Conservation (phyloP, 2,888 invertebrate genomes). For the Rotaria sp. region DNA sequence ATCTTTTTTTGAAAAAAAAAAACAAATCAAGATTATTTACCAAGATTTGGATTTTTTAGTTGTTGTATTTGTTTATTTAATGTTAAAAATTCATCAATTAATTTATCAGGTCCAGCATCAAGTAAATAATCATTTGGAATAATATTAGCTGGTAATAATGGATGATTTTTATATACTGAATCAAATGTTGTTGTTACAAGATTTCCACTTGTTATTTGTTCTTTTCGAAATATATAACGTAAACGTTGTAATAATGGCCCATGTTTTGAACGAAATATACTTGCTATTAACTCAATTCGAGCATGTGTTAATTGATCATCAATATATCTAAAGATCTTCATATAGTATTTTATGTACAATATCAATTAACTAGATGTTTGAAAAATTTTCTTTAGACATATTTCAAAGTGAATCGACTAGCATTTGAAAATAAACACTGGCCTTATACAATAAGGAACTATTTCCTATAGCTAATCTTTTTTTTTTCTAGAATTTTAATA, state of each 20-base stretch:
- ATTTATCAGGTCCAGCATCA: not conserved
- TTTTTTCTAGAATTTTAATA: too few species aligned
- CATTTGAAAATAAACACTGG: too few species aligned
- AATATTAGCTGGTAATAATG: not conserved
- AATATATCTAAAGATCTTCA: not conserved
- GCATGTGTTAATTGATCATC: constrained; percentile 26
- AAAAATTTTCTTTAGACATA: too few species aligned
- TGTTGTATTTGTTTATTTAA: constrained; percentile 18
- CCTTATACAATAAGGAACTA: too few species aligned
- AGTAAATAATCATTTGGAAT: constrained; percentile 1
- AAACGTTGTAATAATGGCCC: constrained; percentile 26
- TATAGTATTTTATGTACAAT: not conserved
- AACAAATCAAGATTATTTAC: not conserved
- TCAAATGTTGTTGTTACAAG: not conserved
- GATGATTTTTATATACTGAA: not conserved
- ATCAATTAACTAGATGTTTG: too few species aligned
- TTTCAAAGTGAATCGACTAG: too few species aligned
- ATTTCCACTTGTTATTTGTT: not conserved
- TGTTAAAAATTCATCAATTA: constrained; percentile 15
- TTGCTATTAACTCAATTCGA: constrained; percentile 16
- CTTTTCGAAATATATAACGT: constrained; percentile 16
- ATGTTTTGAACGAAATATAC: constrained; percentile 17
- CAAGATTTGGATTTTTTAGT: not conserved
- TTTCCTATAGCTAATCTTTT: too few species aligned
- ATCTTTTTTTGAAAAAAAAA: too few species aligned